phyloP scores from a whole-genome alignment of 2,888 invertebrate species.

The Griposia aprilina region DNA sequence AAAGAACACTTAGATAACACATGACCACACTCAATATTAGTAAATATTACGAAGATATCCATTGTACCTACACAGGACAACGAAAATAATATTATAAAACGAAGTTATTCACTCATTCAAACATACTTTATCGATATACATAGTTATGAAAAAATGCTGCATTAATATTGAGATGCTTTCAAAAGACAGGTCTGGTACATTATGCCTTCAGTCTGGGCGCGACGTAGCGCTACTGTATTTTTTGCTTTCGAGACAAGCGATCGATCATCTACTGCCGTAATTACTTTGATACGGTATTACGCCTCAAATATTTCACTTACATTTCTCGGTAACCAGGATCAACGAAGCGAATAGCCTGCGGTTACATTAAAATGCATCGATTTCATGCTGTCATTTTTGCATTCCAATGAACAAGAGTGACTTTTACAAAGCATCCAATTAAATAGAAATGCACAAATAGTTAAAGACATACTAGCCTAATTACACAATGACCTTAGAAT shows the following conservation, averaged over 20 bases:
- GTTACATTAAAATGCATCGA: conserved; percentile 52
- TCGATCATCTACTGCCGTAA: conserved; percentile 41
- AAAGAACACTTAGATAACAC: conserved; percentile 79
- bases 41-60: conserved; percentile 76
- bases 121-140: conserved; percentile 77
- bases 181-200: conserved; percentile 62
- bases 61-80: conserved; percentile 79
- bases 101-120: conserved; percentile 81
- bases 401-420: conserved; percentile 58
- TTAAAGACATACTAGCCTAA: conserved; percentile 82
- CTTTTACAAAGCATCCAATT: conserved; percentile 83
- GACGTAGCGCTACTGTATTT: conserved; percentile 17
- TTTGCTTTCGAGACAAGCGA: conserved; percentile 52
- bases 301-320: conserved; percentile 42
- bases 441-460: conserved; percentile 82
- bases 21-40: conserved; percentile 85
- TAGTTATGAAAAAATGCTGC: conserved; percentile 72
- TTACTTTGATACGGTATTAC: conserved; percentile 43
- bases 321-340: conserved; percentile 45
- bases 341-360: conserved; percentile 52
- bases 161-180: conserved; percentile 72
- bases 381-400: conserved; percentile 50
- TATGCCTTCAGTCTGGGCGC: conserved; percentile 30
- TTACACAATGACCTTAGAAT: conserved; percentile 78
- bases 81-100: conserved; percentile 73